Conservation (phyloP, 2,888 invertebrate species). For the Drosophila nr. fundita region DNA sequence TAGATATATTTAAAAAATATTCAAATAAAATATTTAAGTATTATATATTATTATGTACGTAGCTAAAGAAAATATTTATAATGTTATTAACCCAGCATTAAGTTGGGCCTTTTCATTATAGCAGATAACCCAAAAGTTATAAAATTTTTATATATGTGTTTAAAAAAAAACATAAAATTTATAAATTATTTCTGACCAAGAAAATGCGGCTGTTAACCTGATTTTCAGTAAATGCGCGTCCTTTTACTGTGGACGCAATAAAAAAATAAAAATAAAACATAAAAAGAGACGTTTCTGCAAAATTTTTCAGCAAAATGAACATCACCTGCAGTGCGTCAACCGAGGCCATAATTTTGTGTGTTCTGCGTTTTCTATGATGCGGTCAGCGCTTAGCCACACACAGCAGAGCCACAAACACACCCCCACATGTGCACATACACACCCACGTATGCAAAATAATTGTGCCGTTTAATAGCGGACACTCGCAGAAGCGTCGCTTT, state of each 20-base stretch:
- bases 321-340: slow-evolving; percentile 70
- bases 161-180: slow-evolving; percentile 2
- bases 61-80: not conserved
- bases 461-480: slow-evolving; percentile 59
- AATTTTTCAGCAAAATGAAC: slow-evolving; percentile 46
- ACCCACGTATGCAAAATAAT: slow-evolving; percentile 52
- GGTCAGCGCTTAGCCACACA: slow-evolving; percentile 25
- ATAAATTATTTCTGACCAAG: slow-evolving; percentile 10
- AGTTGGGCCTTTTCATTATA: not conserved
- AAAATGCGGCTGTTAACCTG: slow-evolving; percentile 23
- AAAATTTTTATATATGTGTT: not conserved
- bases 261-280: slow-evolving; percentile 21
- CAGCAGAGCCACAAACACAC: slow-evolving; percentile 24
- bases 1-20: not conserved
- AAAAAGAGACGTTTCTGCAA: slow-evolving; percentile 41
- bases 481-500: slow-evolving; percentile 49
- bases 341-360: slow-evolving; percentile 51
- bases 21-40: not conserved
- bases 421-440: slow-evolving; percentile 7
- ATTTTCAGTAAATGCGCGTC: slow-evolving; percentile 19
- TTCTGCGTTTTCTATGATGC: slow-evolving; percentile 39
- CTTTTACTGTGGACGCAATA: not conserved
- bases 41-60: not conserved
- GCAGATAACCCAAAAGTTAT: not conserved
- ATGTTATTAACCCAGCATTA: not conserved